These are phyloP conservation scores for Hydrozoanthus tunicans DNA, from an alignment of 64 coral and sea anemone species.

Conservation along the genomic window DNA sequence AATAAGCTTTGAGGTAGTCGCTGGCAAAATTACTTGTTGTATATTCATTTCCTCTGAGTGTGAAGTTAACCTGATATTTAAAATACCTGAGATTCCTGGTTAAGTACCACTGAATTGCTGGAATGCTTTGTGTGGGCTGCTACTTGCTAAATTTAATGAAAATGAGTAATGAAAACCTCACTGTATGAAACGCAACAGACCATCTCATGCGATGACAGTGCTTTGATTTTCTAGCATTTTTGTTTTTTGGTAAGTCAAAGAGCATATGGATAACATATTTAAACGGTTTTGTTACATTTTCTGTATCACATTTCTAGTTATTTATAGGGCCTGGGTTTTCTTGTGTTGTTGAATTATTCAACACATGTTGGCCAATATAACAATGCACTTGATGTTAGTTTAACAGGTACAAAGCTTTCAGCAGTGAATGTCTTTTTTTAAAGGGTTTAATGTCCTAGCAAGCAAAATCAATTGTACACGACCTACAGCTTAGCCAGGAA, in stretches of 20 bases:
- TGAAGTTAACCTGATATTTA: conserved; percentile 43
- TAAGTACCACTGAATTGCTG: conserved; percentile 6
- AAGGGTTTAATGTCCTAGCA: not conserved
- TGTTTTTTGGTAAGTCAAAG: too few relatives aligned
- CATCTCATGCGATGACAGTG: too few relatives aligned
- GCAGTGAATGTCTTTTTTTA: too few relatives aligned
- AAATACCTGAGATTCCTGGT: conserved; percentile 10
- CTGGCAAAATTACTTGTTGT: not conserved
- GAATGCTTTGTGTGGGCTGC: not conserved
- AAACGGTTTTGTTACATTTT: conserved; percentile 6
- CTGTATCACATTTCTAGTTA: not conserved
- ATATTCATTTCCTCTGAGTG: conserved; percentile 4
- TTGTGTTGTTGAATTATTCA: conserved; percentile 9
- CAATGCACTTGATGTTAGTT: too few relatives aligned
- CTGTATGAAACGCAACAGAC: too few relatives aligned
- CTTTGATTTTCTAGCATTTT: too few relatives aligned
- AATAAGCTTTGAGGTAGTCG: not conserved
- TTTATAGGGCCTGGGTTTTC: not conserved
- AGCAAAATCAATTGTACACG: not conserved
- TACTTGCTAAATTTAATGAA: not conserved
- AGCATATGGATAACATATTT: not conserved
- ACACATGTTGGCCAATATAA: not conserved
- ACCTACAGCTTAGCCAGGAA: not conserved
- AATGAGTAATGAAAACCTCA: too few relatives aligned
- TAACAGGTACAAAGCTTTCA: too few relatives aligned